Conservation (phyloP, 2,888 invertebrate genomes). For the Aphodius granarius region DNA sequence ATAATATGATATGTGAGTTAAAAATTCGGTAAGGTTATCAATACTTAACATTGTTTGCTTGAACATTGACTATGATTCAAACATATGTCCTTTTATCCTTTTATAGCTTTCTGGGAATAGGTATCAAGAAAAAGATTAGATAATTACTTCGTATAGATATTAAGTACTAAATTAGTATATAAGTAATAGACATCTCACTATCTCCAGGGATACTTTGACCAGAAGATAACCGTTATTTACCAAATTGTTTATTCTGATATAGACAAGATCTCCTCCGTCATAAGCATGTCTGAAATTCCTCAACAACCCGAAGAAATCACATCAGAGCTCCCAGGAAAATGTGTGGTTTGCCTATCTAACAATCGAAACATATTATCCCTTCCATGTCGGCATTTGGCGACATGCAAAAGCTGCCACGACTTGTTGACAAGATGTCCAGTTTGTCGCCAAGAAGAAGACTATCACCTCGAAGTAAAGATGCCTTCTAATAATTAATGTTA, state of each 20-base stretch:
- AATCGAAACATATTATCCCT: slow-evolving; percentile 85
- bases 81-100: too few relatives aligned
- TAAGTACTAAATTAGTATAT: too few relatives aligned
- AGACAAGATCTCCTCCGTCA: neutral
- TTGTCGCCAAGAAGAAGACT: slow-evolving; percentile 62
- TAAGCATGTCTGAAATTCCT: too few relatives aligned
- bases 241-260: slow-evolving; percentile 69
- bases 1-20: too few relatives aligned
- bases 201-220: too few relatives aligned
- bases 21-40: too few relatives aligned
- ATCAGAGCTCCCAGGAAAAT: slow-evolving; percentile 45
- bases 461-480: neutral
- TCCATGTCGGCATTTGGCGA: slow-evolving; percentile 89
- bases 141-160: too few relatives aligned
- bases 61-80: too few relatives aligned
- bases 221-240: slow-evolving; percentile 94
- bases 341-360: slow-evolving; percentile 84
- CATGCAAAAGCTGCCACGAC: slow-evolving; percentile 84
- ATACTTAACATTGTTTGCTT: too few relatives aligned
- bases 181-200: too few relatives aligned
- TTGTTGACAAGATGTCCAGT: slow-evolving; percentile 80
- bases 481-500: neutral
- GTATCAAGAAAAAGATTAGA: too few relatives aligned
- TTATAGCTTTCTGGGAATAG: too few relatives aligned
- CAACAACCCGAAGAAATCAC: neutral